Evolutionary conservation across 1,140 invertebrate genomes (phyloP), one percentile per base, ranked within the genome.

Genomic region (Zaprionus nigranus): DNA sequence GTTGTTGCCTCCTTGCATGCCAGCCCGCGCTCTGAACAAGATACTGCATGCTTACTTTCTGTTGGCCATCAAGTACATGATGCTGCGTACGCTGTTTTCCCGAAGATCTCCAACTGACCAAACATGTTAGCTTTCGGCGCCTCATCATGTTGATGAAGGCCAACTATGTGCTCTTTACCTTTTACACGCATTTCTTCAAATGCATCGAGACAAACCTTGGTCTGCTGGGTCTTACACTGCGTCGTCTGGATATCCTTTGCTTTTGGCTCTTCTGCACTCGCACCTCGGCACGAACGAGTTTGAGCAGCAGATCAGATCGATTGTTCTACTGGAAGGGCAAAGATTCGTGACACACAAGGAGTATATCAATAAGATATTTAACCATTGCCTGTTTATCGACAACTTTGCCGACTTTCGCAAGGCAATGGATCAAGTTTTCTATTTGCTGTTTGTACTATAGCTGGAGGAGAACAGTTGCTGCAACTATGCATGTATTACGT

Each of bases 231-330:
- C 61, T 92, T n/a, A 80, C 84, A 6, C 71, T 92, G 17, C 82
- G 91, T 1, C 92, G 90, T 1, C 75, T 93, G 65, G 82, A 92
- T 53, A 86, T 90, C 2, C 2, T 92, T n/a, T 90, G 92, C 22
- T 92, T 92, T 46, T 92, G 91, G 91, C 70, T 93, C 17, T 77
- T 56, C 43, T 93, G 22, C 90, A 92, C 56, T 77, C 70, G 11
- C 85, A 93, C 79, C 38, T 93, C 7, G 90, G 82, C 76, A 90
- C 78, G 0, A 38, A 65, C 1, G 75, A 90, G 43, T 78, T 92
- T 22, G 83, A 91, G 54, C 58, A 53, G 0, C 58, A 76, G 17
- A 56, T 92, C 17, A 17, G 17, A n/a, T n/a, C n/a, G n/a, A n/a
- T n/a, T n/a, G n/a, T n/a, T n/a, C n/a, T n/a, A n/a, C n/a, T 1